Evolutionary conservation across 1,140 invertebrate genomes (phyloP).

Genomic region (Drosophila neocordata): DNA sequence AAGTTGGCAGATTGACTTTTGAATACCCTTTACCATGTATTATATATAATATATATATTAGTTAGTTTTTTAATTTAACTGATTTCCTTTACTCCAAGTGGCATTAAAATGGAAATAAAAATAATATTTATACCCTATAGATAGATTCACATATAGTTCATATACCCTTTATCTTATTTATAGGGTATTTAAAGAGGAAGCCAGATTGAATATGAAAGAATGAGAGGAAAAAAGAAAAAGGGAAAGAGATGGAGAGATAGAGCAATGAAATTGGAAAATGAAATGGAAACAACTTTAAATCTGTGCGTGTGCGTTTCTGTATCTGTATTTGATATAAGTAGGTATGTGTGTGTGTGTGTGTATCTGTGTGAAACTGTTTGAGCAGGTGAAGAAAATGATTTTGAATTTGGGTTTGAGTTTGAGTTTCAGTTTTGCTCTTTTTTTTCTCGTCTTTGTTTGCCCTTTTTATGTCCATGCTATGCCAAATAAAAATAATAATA

Average conservation of each 20-base stretch:
- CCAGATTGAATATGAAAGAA: slow-evolving; percentile 3
- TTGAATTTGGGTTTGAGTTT: background rate
- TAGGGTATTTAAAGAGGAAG: background rate
- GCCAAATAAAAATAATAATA: slow-evolving; percentile 75
- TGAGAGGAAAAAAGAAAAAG: background rate
- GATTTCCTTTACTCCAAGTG: too few relatives aligned
- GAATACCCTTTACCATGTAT: background rate
- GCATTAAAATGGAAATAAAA: too few relatives aligned
- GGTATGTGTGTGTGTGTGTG: slow-evolving; percentile 19
- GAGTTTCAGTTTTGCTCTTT: slow-evolving; percentile 31
- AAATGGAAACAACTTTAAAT: slow-evolving; percentile 67
- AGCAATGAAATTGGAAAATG: slow-evolving; percentile 74
- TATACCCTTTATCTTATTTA: background rate
- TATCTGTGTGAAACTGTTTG: slow-evolving; percentile 13
- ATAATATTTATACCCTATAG: too few relatives aligned
- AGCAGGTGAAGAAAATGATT: slow-evolving; percentile 41
- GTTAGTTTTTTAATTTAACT: too few relatives aligned
- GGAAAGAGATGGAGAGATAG: background rate
- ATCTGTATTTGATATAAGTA: slow-evolving; percentile 26
- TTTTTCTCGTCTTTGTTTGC: slow-evolving; percentile 72
- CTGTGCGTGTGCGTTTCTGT: slow-evolving; percentile 1
- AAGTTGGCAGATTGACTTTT: background rate
- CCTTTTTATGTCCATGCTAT: slow-evolving; percentile 55
- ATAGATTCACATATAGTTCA: background rate
- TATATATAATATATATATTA: background rate